Conservation (phyloP, 2,113 vertebrate species). For the Diphyllodes magnificus region DNA sequence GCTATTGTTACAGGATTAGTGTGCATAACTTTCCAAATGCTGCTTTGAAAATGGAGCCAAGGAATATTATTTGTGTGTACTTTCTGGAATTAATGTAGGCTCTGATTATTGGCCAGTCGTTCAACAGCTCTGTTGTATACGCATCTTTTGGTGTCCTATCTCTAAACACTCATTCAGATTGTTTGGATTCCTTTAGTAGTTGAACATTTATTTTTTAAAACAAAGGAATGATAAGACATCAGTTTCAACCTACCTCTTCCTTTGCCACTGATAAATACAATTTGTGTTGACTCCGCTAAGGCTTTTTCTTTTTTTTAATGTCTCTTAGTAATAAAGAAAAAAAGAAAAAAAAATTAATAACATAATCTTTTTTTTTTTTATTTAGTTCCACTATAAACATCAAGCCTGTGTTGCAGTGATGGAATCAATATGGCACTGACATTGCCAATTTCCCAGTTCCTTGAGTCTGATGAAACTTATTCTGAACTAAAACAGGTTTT, state of each 20-base stretch:
- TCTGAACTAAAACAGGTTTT: neutral
- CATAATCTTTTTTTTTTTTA: neutral
- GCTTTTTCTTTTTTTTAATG: neutral
- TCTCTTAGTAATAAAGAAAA: neutral
- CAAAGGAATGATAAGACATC: neutral
- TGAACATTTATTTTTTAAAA: neutral
- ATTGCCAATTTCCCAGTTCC: neutral
- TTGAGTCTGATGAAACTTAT: neutral
- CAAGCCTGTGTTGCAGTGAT: neutral
- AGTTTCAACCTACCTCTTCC: neutral
- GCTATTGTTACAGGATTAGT: conserved; percentile 66
- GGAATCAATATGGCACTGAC: neutral
- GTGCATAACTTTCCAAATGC: conserved; percentile 59
- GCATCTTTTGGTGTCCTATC: neutral
- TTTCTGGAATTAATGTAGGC: conserved; percentile 52
- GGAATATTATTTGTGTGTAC: conserved; percentile 59
- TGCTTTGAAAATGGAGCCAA: conserved; percentile 63
- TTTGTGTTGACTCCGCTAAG: neutral
- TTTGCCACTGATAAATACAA: neutral
- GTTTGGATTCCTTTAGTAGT: neutral
- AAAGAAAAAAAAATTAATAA: neutral
- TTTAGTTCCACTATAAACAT: neutral
- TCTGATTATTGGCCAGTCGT: conserved; percentile 39
- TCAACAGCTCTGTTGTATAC: neutral
- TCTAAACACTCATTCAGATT: conserved; percentile 18